Conservation (phyloP, 2,113 vertebrate genomes). For the Psilopsiagon aymara region DNA sequence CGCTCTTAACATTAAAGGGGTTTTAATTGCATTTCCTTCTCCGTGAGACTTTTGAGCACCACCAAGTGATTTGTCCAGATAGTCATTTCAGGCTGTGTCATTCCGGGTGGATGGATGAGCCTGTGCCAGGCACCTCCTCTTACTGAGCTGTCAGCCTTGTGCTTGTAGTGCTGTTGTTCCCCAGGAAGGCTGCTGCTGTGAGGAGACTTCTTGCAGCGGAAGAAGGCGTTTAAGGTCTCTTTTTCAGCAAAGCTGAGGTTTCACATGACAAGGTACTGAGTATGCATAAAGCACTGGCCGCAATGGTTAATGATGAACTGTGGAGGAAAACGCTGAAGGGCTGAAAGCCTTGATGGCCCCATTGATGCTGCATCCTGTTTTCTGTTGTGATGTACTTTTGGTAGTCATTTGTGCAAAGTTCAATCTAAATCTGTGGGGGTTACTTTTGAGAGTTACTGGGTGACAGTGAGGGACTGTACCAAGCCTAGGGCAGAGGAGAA, state of each 20-base stretch:
- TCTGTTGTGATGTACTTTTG: not conserved
- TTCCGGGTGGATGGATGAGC: conserved; percentile 22
- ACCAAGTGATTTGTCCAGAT: not conserved
- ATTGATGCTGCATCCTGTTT: not conserved
- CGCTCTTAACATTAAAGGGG: not conserved
- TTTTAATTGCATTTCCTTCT: not conserved
- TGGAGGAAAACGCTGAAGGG: not conserved
- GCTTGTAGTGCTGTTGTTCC: conserved; percentile 13
- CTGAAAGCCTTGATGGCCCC: not conserved
- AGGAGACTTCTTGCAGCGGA: not conserved
- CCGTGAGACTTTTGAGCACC: not conserved
- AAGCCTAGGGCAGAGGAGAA: not conserved
- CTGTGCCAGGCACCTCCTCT: conserved; percentile 50
- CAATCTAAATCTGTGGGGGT: not conserved
- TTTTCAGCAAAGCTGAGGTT: not conserved
- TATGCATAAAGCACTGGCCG: not conserved
- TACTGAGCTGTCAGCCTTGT: conserved; percentile 14
- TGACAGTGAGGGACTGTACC: not conserved
- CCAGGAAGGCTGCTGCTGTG: not conserved
- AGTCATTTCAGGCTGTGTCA: conserved; percentile 34
- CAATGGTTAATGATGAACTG: not conserved
- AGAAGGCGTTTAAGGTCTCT: not conserved
- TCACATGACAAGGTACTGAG: not conserved
- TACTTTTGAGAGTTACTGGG: not conserved
- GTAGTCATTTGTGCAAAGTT: not conserved